Evolutionary conservation across 2,113 vertebrate species (phyloP).

Genomic region (Coryphaenoides rupestris): DNA sequence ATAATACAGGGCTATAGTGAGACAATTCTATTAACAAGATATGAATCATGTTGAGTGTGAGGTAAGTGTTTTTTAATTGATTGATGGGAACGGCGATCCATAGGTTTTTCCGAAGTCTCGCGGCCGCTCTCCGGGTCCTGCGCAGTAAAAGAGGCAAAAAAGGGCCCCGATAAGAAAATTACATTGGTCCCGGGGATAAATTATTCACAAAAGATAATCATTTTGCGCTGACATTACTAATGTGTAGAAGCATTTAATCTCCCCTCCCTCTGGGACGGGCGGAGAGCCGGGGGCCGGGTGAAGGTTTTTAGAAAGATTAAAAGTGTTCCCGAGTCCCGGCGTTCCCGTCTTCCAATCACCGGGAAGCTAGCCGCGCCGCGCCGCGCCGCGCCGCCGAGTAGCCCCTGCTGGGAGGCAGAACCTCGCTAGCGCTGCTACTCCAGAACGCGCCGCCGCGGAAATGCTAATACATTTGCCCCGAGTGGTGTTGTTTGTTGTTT

Average conservation of each 20-base stretch:
- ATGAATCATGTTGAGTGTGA: constrained; percentile 99
- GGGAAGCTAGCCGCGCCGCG: constrained; percentile 4
- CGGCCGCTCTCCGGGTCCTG: constrained; percentile 87
- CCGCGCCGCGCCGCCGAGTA: background rate
- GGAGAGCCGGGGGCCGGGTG: constrained; percentile 57
- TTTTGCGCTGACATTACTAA: constrained; percentile 99
- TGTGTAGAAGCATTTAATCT: constrained; percentile 99
- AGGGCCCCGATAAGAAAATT: constrained; percentile 89
- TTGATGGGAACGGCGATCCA: constrained; percentile 94
- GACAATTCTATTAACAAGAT: constrained; percentile 99
- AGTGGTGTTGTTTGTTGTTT: too few species aligned
- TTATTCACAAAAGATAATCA: constrained; percentile 97
- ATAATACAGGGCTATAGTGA: constrained; percentile 99
- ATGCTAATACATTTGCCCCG: too few species aligned
- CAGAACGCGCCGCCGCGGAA: background rate
- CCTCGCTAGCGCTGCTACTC: background rate
- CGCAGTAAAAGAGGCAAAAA: constrained; percentile 83
- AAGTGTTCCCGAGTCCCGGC: constrained; percentile 55
- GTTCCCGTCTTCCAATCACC: constrained; percentile 55
- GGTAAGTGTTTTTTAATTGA: constrained; percentile 99
- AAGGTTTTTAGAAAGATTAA: constrained; percentile 78
- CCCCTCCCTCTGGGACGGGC: constrained; percentile 68
- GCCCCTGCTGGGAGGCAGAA: background rate
- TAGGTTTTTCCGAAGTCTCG: constrained; percentile 85
- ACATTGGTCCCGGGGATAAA: constrained; percentile 85